phyloP scores from a whole-genome alignment of 2,113 vertebrate genomes.

The Columba livia region DNA sequence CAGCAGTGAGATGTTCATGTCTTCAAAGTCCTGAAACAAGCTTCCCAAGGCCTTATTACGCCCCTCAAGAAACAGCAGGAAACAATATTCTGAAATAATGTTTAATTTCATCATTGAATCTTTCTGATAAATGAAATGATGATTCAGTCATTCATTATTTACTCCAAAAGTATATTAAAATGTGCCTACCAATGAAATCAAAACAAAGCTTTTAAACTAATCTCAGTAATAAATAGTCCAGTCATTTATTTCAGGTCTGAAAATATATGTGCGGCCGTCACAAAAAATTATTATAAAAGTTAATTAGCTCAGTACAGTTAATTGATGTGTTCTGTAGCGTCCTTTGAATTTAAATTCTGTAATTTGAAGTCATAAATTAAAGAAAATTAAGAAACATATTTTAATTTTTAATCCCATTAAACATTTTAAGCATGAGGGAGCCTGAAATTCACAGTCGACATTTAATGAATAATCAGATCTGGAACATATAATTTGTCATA shows the following conservation, averaged over 20 bases:
- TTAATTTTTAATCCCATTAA: conserved; percentile 26
- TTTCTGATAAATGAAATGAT: neutral
- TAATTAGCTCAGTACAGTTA: conserved; percentile 5
- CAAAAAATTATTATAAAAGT: neutral
- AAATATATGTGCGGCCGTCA: neutral
- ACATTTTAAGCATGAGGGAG: conserved; percentile 17
- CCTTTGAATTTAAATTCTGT: neutral
- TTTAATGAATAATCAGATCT: conserved; percentile 40
- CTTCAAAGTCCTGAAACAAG: neutral
- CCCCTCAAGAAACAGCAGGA: neutral
- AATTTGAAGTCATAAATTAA: neutral
- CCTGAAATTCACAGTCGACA: conserved; percentile 24
- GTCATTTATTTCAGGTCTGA: neutral
- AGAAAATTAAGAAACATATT: conserved; percentile 15
- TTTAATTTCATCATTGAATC: neutral
- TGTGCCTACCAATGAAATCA: neutral
- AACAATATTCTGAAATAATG: neutral
- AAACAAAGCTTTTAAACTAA: neutral
- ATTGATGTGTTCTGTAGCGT: neutral
- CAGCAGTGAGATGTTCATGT: neutral
- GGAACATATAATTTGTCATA: conserved; percentile 32
- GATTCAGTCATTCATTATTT: neutral
- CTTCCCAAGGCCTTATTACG: neutral
- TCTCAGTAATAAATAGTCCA: neutral
- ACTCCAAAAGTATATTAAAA: conserved; percentile 2